phyloP scores from a whole-genome alignment of 92 coral and sea anemone genomes.

The Epizoanthus stellaris region DNA sequence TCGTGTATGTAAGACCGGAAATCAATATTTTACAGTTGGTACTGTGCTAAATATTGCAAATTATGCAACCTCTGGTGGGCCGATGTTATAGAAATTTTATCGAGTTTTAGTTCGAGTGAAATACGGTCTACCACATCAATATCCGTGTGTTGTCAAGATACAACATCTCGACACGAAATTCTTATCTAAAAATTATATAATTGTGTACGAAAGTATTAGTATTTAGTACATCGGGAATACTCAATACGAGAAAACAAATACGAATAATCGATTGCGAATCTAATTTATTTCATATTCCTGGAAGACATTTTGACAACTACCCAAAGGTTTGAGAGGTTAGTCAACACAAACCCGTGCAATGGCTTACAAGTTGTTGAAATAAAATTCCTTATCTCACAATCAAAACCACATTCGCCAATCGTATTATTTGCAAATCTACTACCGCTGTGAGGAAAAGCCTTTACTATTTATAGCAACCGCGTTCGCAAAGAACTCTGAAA shows the following conservation, averaged over 20 bases:
- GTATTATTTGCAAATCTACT: constrained; percentile 13
- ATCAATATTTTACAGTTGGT: background rate
- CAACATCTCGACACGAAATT: too few species aligned
- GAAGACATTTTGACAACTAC: constrained; percentile 31
- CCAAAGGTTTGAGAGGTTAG: constrained; percentile 12
- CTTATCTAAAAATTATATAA: constrained; percentile 1
- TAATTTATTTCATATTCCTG: background rate
- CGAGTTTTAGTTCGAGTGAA: too few species aligned
- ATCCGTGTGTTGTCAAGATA: constrained; percentile 6
- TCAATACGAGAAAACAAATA: constrained; percentile 3
- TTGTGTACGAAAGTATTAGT: background rate
- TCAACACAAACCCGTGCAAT: constrained; percentile 30
- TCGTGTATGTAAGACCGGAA: constrained; percentile 3
- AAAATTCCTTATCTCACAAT: constrained; percentile 1
- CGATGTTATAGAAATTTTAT: too few species aligned
- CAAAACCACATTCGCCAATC: constrained; percentile 28
- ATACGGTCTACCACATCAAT: constrained; percentile 7
- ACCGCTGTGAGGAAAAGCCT: constrained; percentile 28
- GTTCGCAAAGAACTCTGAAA: constrained; percentile 18
- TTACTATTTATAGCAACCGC: constrained; percentile 27
- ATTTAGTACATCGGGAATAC: too few species aligned
- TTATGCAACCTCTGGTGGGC: too few species aligned
- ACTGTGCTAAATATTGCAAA: background rate
- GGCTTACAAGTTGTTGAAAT: background rate
- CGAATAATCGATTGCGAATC: background rate